Conservation (phyloP, 2,797 vertebrate genomes). For the Acrossocheilus fasciatus region DNA sequence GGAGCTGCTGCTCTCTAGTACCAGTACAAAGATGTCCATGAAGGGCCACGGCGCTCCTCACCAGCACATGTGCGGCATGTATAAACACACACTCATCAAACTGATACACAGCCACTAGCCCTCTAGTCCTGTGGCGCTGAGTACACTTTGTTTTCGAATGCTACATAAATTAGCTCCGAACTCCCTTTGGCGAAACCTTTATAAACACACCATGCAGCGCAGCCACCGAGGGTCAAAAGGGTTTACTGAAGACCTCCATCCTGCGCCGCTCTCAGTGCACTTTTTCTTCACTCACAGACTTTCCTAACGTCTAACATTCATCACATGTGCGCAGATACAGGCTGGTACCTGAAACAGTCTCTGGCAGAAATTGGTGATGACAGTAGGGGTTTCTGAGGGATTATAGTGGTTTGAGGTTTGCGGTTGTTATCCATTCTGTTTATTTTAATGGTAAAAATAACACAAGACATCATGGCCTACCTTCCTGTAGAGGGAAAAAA, state of each 20-base stretch:
- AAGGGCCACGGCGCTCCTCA: background rate
- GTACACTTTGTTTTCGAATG: slow-evolving; percentile 71
- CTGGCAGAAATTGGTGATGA: slow-evolving; percentile 45
- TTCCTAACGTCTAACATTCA: slow-evolving; percentile 53
- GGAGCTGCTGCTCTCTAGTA: slow-evolving; percentile 21
- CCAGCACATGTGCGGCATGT: slow-evolving; percentile 65
- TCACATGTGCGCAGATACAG: slow-evolving; percentile 27
- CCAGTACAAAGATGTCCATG: background rate
- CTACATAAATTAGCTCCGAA: slow-evolving; percentile 77
- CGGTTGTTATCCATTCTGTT: slow-evolving; percentile 39
- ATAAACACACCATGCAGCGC: slow-evolving; percentile 69
- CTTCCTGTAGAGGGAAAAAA: slow-evolving; percentile 4
- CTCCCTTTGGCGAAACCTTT: slow-evolving; percentile 70
- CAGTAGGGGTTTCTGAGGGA: slow-evolving; percentile 42
- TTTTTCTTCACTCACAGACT: slow-evolving; percentile 39
- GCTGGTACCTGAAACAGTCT: slow-evolving; percentile 50
- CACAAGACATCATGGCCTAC: background rate
- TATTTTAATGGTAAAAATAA: slow-evolving; percentile 21
- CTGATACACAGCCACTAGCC: slow-evolving; percentile 73
- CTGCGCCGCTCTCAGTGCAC: slow-evolving; percentile 57
- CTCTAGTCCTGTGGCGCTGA: slow-evolving; percentile 70
- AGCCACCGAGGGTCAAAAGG: slow-evolving; percentile 69
- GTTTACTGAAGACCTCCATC: slow-evolving; percentile 72
- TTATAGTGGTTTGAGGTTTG: slow-evolving; percentile 55
- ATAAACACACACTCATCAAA: slow-evolving; percentile 75